Percentiles rank a stretch among this genome's conserved stretches.
These are phyloP conservation scores for Diadegma fenestrale DNA, from an alignment of 2,888 invertebrate species.

Conservation along the genomic window DNA sequence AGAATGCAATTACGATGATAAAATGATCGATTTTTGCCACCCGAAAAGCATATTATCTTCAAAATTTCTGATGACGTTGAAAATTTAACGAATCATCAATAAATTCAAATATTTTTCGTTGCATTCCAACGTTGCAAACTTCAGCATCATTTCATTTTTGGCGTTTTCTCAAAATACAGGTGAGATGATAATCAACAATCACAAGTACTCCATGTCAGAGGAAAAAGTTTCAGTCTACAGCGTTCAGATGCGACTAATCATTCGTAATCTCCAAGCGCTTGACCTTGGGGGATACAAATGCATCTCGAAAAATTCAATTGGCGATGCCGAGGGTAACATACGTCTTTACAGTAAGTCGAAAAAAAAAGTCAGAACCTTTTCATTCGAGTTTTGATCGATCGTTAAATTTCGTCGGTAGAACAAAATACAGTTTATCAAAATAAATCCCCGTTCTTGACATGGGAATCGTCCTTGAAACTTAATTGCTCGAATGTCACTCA, in stretches of 20 bases:
- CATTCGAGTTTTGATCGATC: not conserved
- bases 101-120: no score
- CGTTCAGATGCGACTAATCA: slow-evolving; percentile 92
- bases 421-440: no score
- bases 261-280: slow-evolving; percentile 90
- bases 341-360: slow-evolving; percentile 92
- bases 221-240: slow-evolving; percentile 93
- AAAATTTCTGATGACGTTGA: no score
- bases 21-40: no score
- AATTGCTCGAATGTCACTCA: no score
- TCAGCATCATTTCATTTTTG: no score
- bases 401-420: not conserved
- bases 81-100: no score
- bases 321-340: slow-evolving; percentile 95
- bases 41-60: no score
- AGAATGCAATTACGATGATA: no score
- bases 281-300: slow-evolving; percentile 96
- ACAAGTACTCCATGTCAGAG: slow-evolving; percentile 94
- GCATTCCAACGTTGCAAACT: no score
- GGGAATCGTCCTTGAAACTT: no score
- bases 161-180: slow-evolving; percentile 86
- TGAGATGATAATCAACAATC: slow-evolving; percentile 96
- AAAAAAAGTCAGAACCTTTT: not conserved
- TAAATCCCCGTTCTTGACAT: no score
- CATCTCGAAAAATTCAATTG: slow-evolving; percentile 96